phyloP scores from a whole-genome alignment of 1,140 invertebrate genomes.

The Metopolophium dirhodum region DNA sequence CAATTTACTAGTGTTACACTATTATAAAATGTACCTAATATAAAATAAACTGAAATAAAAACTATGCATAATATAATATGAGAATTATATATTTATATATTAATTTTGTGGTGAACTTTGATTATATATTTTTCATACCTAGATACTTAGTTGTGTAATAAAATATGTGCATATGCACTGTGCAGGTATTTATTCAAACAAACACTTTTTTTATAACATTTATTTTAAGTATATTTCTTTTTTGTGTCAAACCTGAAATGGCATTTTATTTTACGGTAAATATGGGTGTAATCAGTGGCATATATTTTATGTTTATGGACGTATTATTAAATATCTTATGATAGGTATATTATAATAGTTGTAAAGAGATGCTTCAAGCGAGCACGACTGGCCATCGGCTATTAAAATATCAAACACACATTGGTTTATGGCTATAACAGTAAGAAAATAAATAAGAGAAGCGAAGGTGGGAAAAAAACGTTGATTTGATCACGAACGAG shows the following conservation, averaged over 20 bases:
- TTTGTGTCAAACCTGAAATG: background rate
- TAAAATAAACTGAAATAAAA: background rate
- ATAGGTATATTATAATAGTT: background rate
- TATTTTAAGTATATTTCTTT: too few species aligned
- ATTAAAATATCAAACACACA: slow-evolving; percentile 4
- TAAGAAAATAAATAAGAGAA: background rate
- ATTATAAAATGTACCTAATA: background rate
- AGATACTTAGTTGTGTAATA: background rate
- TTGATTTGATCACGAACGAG: background rate
- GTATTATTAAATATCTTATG: background rate
- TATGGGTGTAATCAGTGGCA: background rate
- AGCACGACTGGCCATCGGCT: background rate
- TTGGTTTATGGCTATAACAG: background rate
- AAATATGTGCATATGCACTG: background rate
- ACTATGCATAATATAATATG: background rate
- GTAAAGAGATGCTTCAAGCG: background rate
- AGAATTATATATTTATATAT: background rate
- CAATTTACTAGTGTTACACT: background rate
- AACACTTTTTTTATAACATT: background rate
- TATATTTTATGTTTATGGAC: background rate
- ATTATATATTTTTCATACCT: background rate
- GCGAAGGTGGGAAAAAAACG: background rate
- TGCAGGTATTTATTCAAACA: background rate
- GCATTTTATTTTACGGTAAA: background rate
- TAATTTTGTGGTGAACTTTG: background rate